phyloP scores from a whole-genome alignment of 2,797 vertebrate species.

The Nasua narica region DNA sequence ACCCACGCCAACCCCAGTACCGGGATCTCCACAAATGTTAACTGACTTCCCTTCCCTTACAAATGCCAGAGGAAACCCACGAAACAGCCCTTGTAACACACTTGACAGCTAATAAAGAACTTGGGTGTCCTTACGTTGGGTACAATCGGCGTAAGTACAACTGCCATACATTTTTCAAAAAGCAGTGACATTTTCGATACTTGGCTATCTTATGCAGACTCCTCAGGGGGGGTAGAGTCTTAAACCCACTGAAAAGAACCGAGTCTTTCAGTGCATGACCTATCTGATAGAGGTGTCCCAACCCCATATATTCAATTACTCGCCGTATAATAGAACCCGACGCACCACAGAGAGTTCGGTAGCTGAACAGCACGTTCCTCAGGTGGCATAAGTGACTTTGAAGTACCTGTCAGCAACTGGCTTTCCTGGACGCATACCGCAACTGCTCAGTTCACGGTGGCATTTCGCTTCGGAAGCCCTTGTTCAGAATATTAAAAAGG shows the following conservation, averaged over 20 bases:
- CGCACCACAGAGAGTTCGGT: background rate
- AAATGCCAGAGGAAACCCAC: slow-evolving; percentile 22
- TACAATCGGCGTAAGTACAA: background rate
- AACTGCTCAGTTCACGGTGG: slow-evolving; percentile 36
- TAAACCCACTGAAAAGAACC: slow-evolving; percentile 20
- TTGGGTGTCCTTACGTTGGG: background rate
- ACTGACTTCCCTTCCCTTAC: slow-evolving; percentile 26
- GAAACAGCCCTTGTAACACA: slow-evolving; percentile 14
- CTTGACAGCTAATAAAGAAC: background rate
- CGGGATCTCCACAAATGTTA: background rate
- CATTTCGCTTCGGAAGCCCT: slow-evolving; percentile 55
- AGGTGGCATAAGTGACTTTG: slow-evolving; percentile 51
- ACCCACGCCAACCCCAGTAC: background rate
- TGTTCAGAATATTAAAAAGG: slow-evolving; percentile 69
- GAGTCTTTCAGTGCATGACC: slow-evolving; percentile 28
- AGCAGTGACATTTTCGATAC: background rate
- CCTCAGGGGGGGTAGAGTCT: background rate
- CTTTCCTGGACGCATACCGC: background rate
- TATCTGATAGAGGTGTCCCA: background rate
- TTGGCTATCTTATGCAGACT: slow-evolving; percentile 25
- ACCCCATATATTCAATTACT: slow-evolving; percentile 29
- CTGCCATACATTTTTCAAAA: background rate
- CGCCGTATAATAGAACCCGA: background rate
- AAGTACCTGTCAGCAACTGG: slow-evolving; percentile 62
- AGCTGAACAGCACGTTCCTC: slow-evolving; percentile 37